Base-by-base conservation (phyloP, 2,113 vertebrate species). In the Seriola aureovittata region DNA sequence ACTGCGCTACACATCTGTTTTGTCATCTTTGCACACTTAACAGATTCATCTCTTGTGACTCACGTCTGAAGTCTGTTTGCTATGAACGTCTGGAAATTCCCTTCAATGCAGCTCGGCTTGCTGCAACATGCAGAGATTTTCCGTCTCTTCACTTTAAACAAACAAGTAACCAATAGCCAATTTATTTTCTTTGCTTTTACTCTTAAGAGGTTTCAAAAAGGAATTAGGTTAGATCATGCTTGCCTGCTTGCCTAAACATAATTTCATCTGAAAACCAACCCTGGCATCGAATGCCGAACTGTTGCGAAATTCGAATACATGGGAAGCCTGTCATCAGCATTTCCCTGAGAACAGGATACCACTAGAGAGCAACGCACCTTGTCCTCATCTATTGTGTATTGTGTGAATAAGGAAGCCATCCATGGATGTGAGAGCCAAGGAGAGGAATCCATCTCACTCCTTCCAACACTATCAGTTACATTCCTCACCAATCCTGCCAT, bases 381-480 rank as follows among this genome's bases (percentile, higher is more conserved):
- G 78, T 84, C 88, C 82, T 88, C 81, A 63, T 83, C 91, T 81
- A 89, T 94, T 93, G 91, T 92, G 78, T 85, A 70, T 78, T 85
- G 87, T 88, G 85, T 88, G 88, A 91, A 87, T 70, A 81, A 93
- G 91, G 89, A 89, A 92, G 83, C 80, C 14, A n/a, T 72, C 81
- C 44, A 10, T 86, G 71, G 89, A 90, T 87, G 88, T 93, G 89
- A 90, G 86, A 91, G 86, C 70, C 69, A 57, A 64, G 71, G 17
- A 86, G 74, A 82, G 79, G 86, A 90, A 91, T 84, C 75, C 71
- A 82, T 92, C 88, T 82, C 86, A 66, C 80, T 92, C 64, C 83
- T 87, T 92, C 88, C 80, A 89, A 79, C 81, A 12, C 85, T 93
- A 93, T 94, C 92, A 78, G 80, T 92, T 91, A 88, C 91, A 93